Base-by-base conservation (phyloP, 2,797 vertebrate genomes). In the Acanthiza pusilla region DNA sequence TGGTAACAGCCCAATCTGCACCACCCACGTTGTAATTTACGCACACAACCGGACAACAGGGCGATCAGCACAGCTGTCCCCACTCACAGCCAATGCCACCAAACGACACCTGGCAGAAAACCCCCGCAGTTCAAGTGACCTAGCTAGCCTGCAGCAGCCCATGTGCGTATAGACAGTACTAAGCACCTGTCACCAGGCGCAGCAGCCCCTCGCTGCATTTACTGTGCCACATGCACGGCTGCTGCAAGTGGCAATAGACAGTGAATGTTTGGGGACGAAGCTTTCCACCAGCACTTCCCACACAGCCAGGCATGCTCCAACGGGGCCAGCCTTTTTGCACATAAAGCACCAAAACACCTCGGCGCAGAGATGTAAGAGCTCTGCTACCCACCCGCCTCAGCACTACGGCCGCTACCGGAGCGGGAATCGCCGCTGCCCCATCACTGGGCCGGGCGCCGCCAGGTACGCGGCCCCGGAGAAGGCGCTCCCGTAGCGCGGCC, bases 81-180 rank as follows among this genome's bases (percentile, higher is more conserved):
- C 7, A 38, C 1, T 0, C 40, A 11, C 22, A 32, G 47, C 13
- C 67, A 29, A 3, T 2, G 40, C 32, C 45, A 14, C 7, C 60
- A 11, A 34, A 27, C 2, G 21, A 9, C 2, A 36, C 16, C 32
- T 13, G 3, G n/a, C 30, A 42, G 19, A 21, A 70, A 22, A 2
- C 0, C 2, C 18, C 47, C 2, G 2, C n/a, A 14, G 19, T 0
- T 14, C 4, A 7, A 43, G 60, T 0, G 5, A 16, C 4, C 47
- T 0, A n/a, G 11, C 4, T 7, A 19, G 22, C 30, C 58, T 2
- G 16, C 38, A 11, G 18, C 29, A 29, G 54, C 1, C 9, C 16
- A 23, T 0, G 1, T 0, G 42, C 13, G 4, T 3, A 3, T 0
- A 15, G 14, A 14, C 32, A 40, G 43, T 1, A 20, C 23, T 9